Evolutionary conservation across 2,113 vertebrate species (phyloP).

Genomic region (Neodontobutis hainanensis): DNA sequence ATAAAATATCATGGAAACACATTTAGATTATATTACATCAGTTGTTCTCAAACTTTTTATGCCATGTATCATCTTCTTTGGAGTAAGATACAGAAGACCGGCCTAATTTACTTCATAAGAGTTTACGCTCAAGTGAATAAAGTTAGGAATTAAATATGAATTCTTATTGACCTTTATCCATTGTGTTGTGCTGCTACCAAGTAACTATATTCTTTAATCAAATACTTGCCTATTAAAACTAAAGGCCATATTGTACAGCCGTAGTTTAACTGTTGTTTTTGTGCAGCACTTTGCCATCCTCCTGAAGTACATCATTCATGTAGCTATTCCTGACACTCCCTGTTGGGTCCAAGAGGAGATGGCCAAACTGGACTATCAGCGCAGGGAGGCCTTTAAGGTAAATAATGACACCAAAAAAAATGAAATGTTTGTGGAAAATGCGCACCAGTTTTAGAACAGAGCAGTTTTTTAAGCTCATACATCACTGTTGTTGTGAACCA

Average conservation of each 20-base stretch:
- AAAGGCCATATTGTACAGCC: background rate
- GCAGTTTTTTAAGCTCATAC: background rate
- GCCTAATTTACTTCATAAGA: no score
- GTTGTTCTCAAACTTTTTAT: no score
- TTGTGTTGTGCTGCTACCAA: no score
- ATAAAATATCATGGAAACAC: background rate
- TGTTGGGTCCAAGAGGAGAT: constrained; percentile 95
- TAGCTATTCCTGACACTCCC: constrained; percentile 91
- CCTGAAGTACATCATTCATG: constrained; percentile 93
- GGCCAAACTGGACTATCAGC: constrained; percentile 94
- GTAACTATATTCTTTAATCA: no score
- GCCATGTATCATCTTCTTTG: no score
- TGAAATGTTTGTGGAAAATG: background rate
- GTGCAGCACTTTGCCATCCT: constrained; percentile 92
- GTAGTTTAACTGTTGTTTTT: background rate
- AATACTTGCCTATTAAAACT: no score
- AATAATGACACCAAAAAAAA: background rate
- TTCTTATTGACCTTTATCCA: no score
- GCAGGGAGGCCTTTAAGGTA: constrained; percentile 96
- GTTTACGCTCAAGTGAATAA: no score
- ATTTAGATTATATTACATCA: no score
- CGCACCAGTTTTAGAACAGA: no score
- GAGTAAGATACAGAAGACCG: no score
- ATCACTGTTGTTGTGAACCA: background rate
- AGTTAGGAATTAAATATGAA: no score